These are phyloP conservation scores for Sminthurinus aureus DNA, from an alignment of 2,888 invertebrate genomes.

Conservation along the genomic window DNA sequence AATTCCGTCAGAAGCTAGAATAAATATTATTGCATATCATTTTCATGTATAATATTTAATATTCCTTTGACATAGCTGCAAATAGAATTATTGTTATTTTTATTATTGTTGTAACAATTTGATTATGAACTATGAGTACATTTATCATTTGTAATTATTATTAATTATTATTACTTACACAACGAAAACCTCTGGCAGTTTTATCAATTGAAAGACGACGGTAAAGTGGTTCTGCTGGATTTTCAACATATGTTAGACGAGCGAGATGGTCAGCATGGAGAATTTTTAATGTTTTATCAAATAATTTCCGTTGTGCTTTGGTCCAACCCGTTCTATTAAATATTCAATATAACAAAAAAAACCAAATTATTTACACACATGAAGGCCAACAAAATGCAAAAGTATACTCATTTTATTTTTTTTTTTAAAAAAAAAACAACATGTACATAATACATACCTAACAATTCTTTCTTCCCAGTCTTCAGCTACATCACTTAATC, in stretches of 20 bases:
- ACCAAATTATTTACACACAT: not conserved
- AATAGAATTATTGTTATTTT: too few species aligned
- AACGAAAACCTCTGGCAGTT: constrained; percentile 72
- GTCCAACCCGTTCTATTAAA: constrained; percentile 71
- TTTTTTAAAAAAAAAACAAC: not conserved
- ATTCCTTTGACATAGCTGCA: too few species aligned
- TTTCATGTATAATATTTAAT: too few species aligned
- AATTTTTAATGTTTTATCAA: constrained; percentile 72
- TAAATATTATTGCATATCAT: too few species aligned
- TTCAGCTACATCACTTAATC: constrained; percentile 66
- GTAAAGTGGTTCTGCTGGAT: constrained; percentile 73
- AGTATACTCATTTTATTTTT: not conserved
- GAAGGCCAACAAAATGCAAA: not conserved
- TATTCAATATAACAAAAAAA: not conserved
- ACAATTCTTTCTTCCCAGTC: constrained; percentile 76
- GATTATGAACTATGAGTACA: too few species aligned
- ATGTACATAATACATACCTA: constrained; percentile 65
- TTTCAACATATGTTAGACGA: constrained; percentile 70
- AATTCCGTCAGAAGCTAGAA: constrained; percentile 70
- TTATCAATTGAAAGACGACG: constrained; percentile 76
- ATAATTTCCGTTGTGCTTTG: constrained; percentile 71
- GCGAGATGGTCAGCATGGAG: constrained; percentile 73
- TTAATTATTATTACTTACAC: constrained; percentile 60
- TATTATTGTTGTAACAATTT: too few species aligned
- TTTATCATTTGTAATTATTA: too few species aligned